Conservation (phyloP, 2,797 vertebrate genomes). For the Lophius americanus region DNA sequence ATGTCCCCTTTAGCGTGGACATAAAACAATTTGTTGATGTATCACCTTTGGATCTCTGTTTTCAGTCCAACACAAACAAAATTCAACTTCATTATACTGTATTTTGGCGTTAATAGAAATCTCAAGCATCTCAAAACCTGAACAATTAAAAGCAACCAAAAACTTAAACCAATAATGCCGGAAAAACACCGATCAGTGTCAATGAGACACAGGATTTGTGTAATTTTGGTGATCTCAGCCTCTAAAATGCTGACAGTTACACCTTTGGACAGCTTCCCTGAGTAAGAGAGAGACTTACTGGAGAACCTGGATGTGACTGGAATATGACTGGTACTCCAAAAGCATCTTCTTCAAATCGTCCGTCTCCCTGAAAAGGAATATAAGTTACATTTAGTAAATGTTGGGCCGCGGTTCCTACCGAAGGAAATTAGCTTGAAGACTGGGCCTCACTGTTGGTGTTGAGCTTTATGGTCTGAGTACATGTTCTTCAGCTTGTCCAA, state of each 20-base stretch:
- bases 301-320: constrained; percentile 72
- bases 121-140: neutral
- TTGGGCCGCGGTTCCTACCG: neutral
- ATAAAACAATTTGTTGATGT: neutral
- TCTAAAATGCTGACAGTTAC: neutral
- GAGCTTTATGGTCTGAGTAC: constrained; percentile 68
- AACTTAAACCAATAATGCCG: neutral
- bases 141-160: neutral
- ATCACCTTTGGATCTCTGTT: neutral
- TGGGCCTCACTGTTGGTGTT: constrained; percentile 71
- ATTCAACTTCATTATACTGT: neutral
- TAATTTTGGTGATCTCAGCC: neutral
- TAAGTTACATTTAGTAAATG: neutral
- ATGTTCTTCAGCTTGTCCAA: constrained; percentile 80
- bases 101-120: neutral
- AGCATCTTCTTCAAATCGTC: constrained; percentile 68
- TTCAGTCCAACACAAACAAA: neutral
- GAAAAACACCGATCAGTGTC: neutral
- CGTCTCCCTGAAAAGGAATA: constrained; percentile 67
- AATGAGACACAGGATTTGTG: neutral
- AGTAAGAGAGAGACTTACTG: constrained; percentile 67
- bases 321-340: constrained; percentile 72
- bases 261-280: neutral
- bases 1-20: too few relatives aligned
- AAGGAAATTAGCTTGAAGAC: neutral